Evolutionary conservation across 2,888 invertebrate species (phyloP).

Genomic region (Clusia tigrina): DNA sequence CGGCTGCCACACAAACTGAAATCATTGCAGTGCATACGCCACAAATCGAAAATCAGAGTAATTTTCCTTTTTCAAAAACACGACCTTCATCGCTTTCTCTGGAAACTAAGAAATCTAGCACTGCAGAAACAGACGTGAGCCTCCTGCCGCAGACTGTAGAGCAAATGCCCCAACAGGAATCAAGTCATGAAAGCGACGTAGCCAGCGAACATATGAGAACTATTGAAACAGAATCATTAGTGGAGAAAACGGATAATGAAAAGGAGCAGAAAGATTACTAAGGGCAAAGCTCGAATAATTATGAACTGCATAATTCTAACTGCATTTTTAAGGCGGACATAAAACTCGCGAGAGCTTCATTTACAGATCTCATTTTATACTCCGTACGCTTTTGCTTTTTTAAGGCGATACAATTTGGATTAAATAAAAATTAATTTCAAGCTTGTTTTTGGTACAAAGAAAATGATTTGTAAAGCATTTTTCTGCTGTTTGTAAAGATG

Average conservation of each 20-base stretch:
- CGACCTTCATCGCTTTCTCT: slow-evolving; percentile 63
- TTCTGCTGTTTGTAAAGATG: neutral
- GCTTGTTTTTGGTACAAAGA: neutral
- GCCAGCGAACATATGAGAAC: slow-evolving; percentile 13
- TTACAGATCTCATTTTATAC: too few relatives aligned
- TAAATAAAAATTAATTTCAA: slow-evolving; percentile 9
- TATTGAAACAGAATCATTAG: slow-evolving; percentile 26
- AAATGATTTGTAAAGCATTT: neutral
- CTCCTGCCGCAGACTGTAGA: slow-evolving; percentile 5
- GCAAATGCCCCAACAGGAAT: slow-evolving; percentile 17
- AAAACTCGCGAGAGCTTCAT: too few relatives aligned
- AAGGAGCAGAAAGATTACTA: slow-evolving; percentile 33
- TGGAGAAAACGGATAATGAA: slow-evolving; percentile 43
- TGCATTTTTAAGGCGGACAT: too few relatives aligned
- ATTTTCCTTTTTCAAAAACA: slow-evolving; percentile 64
- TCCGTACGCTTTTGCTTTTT: too few relatives aligned
- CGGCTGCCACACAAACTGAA: slow-evolving; percentile 78
- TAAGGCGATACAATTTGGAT: slow-evolving; percentile 17
- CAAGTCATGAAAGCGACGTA: slow-evolving; percentile 12
- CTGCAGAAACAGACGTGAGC: slow-evolving; percentile 20
- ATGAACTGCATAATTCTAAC: too few relatives aligned
- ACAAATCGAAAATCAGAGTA: slow-evolving; percentile 67
- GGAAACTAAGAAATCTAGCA: slow-evolving; percentile 32
- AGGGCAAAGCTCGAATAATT: too few relatives aligned
- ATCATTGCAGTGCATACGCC: slow-evolving; percentile 81